A percentile compares a stretch with the other conserved stretches of the same genome.
Conservation (phyloP, 1,140 invertebrate genomes). For the Druon quercuslanigerum region DNA sequence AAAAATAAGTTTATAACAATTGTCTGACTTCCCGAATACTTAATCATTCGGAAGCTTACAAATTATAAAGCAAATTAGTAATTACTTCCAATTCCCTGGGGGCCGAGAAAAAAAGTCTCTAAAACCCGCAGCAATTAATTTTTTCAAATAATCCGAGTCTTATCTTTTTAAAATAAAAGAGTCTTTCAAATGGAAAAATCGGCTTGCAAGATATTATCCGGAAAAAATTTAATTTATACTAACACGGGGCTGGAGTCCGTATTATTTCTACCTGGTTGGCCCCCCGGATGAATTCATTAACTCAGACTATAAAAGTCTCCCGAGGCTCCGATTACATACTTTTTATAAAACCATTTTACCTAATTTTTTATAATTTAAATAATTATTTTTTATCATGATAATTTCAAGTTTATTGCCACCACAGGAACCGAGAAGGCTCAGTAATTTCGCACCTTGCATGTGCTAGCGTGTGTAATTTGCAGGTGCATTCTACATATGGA, state of each 20-base stretch:
- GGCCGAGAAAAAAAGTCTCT: no score
- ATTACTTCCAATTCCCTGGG: no score
- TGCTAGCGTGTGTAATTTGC: not conserved
- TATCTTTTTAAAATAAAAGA: not conserved
- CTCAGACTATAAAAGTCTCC: not conserved
- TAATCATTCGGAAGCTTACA: no score
- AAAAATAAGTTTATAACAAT: no score
- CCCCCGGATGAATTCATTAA: constrained; percentile 10
- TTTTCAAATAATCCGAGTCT: not conserved
- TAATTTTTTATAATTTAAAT: no score
- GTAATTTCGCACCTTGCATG: constrained; percentile 13
- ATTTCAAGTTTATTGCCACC: not conserved
- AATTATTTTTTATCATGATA: not conserved
- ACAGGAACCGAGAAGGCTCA: not conserved
- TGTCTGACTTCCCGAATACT: no score
- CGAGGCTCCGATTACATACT: not conserved
- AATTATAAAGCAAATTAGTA: no score
- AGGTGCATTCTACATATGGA: constrained; percentile 8
- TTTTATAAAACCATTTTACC: no score
- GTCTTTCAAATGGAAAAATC: not conserved
- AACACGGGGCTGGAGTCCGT: not conserved
- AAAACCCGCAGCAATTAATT: no score
- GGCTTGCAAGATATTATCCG: constrained; percentile 4
- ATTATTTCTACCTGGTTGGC: constrained; percentile 8
- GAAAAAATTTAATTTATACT: constrained; percentile 12